Base-by-base conservation (phyloP, 2,797 vertebrate genomes). In the Catharus ustulatus region DNA sequence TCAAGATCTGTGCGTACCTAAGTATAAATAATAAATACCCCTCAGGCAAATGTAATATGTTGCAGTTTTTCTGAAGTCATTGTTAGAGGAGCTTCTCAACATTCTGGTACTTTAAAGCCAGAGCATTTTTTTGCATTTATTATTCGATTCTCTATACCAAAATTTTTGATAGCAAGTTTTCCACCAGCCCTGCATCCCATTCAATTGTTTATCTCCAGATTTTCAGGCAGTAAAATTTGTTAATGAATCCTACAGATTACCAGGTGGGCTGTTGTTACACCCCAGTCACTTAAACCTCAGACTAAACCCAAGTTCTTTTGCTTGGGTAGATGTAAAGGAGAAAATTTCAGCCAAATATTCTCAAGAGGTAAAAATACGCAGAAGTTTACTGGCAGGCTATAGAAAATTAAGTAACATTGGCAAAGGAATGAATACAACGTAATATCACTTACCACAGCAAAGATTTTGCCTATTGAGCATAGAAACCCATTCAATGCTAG, bases 1-100 rank as follows among this genome's bases (percentile, higher is more conserved):
- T 91, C 58, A 81, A 76, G 86, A 73, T 83, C 46, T 51, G 30
- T 63, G 63, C 40, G 73, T 45, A 94, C 84, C 78, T 94, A 51
- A n/a, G n/a, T 83, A 71, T 73, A 87, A 87, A 76, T 84, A 94
- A 84, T 73, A 87, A 80, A 93, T 83, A 87, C 15, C 34, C 42
- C 63, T 77, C 45, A 51, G 63, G 22, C n/a, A 89, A 85, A 73
- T 19, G 45, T 73, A 57, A 86, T 63, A 80, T 30, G 5, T 24
- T 86, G 51, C 77, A 84, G 51, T 24, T 85, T 89, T 87, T 58
- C 38, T 57, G 49, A 88, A 43, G 40, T 84, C n/a, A 9, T 11
- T 62, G 51, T 68, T 45, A 75, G 22, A 77, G 38, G 20, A 79
- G 4, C 9, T 76, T 84, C 67, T 80, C 66, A 71, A 38, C 34